A percentile compares a stretch with the other conserved stretches of the same genome.
Conservation (phyloP, 2,113 vertebrate species). For the Meleagris gallopavo region DNA sequence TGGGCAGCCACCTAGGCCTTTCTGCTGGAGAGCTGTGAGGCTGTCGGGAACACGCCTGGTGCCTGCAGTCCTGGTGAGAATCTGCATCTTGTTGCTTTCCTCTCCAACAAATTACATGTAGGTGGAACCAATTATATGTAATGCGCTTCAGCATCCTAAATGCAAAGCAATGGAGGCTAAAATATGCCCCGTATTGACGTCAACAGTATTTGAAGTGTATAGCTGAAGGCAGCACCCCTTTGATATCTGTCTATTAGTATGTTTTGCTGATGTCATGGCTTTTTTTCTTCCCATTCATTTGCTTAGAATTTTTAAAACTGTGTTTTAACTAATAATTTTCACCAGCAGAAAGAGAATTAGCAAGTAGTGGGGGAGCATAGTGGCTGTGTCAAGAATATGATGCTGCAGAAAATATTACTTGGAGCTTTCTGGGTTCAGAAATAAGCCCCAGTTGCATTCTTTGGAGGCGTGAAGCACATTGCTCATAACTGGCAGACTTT, state of each 20-base stretch:
- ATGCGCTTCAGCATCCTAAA: constrained; percentile 58
- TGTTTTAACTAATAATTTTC: constrained; percentile 26
- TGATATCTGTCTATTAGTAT: constrained; percentile 41
- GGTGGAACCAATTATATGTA: constrained; percentile 66
- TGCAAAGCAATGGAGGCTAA: constrained; percentile 53
- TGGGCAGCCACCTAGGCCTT: accelerated
- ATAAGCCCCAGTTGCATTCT: neutral
- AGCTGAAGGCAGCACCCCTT: constrained; percentile 33
- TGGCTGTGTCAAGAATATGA: neutral
- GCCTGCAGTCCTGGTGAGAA: neutral
- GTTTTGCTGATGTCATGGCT: constrained; percentile 21
- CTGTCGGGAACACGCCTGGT: neutral
- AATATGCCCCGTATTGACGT: constrained; percentile 54
- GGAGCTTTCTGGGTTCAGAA: neutral
- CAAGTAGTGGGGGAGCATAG: neutral
- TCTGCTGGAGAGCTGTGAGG: neutral
- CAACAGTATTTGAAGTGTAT: constrained; percentile 32
- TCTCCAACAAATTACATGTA: constrained; percentile 48
- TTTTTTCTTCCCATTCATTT: neutral
- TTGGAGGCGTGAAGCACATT: neutral
- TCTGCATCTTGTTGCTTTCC: constrained; percentile 49
- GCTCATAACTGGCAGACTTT: neutral
- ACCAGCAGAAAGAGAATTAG: neutral
- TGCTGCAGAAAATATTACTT: neutral
- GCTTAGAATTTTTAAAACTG: neutral